These are phyloP conservation scores for Aldrovandia affinis DNA, from an alignment of 2,797 vertebrate genomes.

Conservation along the genomic window DNA sequence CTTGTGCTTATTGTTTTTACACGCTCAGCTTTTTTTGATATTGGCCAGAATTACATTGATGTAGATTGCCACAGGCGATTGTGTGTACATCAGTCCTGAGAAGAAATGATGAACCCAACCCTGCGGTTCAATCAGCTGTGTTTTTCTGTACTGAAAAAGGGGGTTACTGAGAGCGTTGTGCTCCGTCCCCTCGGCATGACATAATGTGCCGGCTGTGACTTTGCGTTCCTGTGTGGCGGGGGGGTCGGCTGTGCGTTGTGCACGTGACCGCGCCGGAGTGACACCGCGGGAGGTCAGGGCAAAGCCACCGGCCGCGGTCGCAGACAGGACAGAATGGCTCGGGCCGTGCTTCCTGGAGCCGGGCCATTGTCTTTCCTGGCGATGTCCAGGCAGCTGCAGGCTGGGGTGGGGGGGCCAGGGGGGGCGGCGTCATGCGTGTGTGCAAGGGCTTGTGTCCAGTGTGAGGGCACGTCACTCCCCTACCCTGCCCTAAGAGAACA, in stretches of 20 bases:
- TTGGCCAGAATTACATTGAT: not conserved
- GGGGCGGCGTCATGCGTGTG: not conserved
- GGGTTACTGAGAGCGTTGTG: not conserved
- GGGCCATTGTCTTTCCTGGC: conserved; percentile 61
- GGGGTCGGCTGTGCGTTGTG: conserved; percentile 50
- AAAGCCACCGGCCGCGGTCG: conserved; percentile 43
- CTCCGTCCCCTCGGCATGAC: not conserved
- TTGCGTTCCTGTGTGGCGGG: not conserved
- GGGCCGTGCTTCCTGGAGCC: conserved; percentile 30
- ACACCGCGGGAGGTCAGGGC: conserved; percentile 64
- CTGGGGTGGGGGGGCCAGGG: not conserved
- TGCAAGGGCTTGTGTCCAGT: conserved; percentile 28
- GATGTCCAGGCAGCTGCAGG: conserved; percentile 66
- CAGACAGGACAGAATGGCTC: conserved; percentile 54
- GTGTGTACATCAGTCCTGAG: not conserved
- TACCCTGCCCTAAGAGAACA: not conserved
- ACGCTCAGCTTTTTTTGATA: not conserved
- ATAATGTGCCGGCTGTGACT: not conserved
- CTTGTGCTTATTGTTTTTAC: not conserved
- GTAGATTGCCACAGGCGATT: not conserved
- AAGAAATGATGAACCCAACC: not conserved
- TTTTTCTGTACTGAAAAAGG: not conserved
- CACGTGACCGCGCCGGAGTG: conserved; percentile 55
- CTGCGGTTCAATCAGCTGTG: not conserved
- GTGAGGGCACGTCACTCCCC: conserved; percentile 6